Percentiles rank a stretch among this genome's conserved stretches.
These are phyloP conservation scores for Pemphredon lugubris DNA, from an alignment of 2,888 invertebrate species.

Conservation along the genomic window DNA sequence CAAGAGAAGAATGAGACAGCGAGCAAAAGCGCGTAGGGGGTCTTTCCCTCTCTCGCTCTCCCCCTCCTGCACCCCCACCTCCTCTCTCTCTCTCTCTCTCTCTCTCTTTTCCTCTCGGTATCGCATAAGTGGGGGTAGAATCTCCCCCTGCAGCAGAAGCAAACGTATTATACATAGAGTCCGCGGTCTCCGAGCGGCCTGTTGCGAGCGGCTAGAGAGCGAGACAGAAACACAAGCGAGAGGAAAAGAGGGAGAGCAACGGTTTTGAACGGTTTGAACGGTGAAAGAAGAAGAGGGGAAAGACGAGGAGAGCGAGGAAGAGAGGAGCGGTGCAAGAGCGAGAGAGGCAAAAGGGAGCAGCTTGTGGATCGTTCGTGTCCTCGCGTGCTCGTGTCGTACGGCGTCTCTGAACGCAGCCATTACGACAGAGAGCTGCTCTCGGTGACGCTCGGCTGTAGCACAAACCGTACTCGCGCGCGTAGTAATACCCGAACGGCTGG, in stretches of 20 bases:
- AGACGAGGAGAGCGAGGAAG: constrained; percentile 1
- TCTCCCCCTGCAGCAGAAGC: constrained; percentile 51
- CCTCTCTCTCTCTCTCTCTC: too few relatives aligned
- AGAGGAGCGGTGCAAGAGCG: constrained; percentile 39
- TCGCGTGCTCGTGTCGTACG: constrained; percentile 64
- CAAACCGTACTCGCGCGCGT: constrained; percentile 47
- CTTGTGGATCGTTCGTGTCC: constrained; percentile 64
- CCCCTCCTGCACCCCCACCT: too few relatives aligned
- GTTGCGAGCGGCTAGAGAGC: constrained; percentile 18
- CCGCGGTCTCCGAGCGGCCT: constrained; percentile 41
- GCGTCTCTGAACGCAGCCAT: constrained; percentile 68
- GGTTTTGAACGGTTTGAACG: constrained; percentile 13
- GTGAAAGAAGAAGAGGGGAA: constrained; percentile 2
- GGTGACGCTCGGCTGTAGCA: constrained; percentile 64
- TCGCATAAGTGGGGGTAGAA: constrained; percentile 51
- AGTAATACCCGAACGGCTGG: constrained; percentile 45
- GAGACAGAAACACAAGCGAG: constrained; percentile 28
- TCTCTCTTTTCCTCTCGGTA: constrained; percentile 21
- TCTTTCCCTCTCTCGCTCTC: too few relatives aligned
- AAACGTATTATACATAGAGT: constrained; percentile 47
- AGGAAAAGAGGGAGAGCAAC: background rate
- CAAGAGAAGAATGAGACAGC: constrained; percentile 12
- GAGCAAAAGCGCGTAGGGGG: constrained; percentile 20
- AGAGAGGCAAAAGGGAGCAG: constrained; percentile 42
- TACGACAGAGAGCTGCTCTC: constrained; percentile 61